Evolutionary conservation across 2,797 vertebrate genomes (phyloP).

Genomic region (Eremophila alpestris): DNA sequence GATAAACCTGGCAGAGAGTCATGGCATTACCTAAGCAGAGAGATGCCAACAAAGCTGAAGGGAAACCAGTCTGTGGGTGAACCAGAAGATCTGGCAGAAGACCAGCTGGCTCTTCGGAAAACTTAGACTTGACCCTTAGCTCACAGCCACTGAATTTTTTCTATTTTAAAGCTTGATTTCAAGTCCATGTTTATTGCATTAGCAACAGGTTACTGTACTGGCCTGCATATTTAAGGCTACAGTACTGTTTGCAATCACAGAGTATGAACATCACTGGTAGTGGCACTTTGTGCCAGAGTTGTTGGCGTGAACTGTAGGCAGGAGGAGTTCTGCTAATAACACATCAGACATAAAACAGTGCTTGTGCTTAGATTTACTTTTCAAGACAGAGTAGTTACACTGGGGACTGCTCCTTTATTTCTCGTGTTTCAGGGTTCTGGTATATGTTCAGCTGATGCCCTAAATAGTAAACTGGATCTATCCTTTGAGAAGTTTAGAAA

Average conservation of each 20-base stretch:
- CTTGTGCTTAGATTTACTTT: background rate
- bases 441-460: background rate
- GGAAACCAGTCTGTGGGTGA: background rate
- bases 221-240: background rate
- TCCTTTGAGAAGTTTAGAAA: background rate
- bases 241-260: background rate
- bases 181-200: background rate
- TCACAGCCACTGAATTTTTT: background rate
- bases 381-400: background rate
- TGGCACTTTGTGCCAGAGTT: background rate
- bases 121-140: background rate
- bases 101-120: conserved; percentile 1
- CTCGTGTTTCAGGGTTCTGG: background rate
- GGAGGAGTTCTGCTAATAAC: background rate
- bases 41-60: conserved; percentile 5
- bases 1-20: background rate
- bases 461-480: background rate
- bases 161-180: conserved; percentile 9
- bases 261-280: background rate
- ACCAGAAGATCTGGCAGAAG: conserved; percentile 14
- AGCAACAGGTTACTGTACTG: background rate
- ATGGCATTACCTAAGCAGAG: background rate
- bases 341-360: background rate
- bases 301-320: background rate
- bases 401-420: background rate